Percentiles rank a stretch among this genome's conserved stretches.
Evolutionary conservation across 2,113 vertebrate species (phyloP).

Genomic region (Indicator indicator): DNA sequence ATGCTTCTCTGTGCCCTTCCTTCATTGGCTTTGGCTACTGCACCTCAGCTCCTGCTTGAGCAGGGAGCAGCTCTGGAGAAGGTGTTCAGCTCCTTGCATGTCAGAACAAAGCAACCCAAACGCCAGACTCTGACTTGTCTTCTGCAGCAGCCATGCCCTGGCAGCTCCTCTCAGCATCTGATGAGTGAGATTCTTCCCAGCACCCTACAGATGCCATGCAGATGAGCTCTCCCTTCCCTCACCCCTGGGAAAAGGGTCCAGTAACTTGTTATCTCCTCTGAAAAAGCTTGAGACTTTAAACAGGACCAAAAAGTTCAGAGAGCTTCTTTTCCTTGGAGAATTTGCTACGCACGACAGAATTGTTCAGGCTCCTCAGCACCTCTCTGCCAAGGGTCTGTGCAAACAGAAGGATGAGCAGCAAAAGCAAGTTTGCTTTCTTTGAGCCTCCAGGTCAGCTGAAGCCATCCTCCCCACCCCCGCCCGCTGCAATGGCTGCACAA

Average conservation of each 20-base stretch:
- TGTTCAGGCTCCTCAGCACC: constrained; percentile 3
- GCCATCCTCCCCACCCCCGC: constrained; percentile 19
- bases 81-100: neutral
- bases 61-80: constrained; percentile 25
- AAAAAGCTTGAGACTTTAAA: neutral
- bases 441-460: constrained; percentile 50
- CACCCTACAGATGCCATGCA: neutral
- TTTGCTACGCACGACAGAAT: neutral
- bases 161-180: constrained; percentile 37
- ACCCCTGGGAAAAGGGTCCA: neutral
- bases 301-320: constrained; percentile 25
- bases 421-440: constrained; percentile 29
- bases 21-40: constrained; percentile 39
- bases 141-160: constrained; percentile 22
- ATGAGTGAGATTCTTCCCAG: constrained; percentile 23
- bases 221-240: constrained; percentile 6
- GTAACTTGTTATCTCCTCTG: constrained; percentile 23
- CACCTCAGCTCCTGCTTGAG: neutral
- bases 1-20: neutral
- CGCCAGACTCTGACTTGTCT: neutral
- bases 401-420: neutral
- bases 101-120: neutral
- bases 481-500: constrained; percentile 29
- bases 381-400: neutral
- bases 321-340: constrained; percentile 5